Base-by-base conservation (phyloP, 2,113 vertebrate species). In the Boulengeromyrus knoepffleri region DNA sequence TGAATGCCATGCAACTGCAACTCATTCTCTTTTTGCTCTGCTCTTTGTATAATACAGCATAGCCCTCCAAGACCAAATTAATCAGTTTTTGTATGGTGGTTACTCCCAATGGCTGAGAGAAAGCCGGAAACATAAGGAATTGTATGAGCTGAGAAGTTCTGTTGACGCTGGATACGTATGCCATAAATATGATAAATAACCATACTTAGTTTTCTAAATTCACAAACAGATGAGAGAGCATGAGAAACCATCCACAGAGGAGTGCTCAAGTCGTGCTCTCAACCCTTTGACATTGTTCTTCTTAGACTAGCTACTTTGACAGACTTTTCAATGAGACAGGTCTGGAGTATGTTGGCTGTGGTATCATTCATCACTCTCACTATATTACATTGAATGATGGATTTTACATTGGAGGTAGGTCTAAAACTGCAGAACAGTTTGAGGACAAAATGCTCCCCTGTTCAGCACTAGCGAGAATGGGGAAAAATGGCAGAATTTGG, bases 51-150 rank as follows among this genome's bases (percentile, higher is more conserved):
- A 42, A 42, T 80, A 80, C 74, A 80, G 92, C n/a, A 92, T 89
- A 92, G 50, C 87, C 36, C 31, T 42, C 36, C 31, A 42, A 80
- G 74, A 80, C 74, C 74, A 74, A 91, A 93, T 94, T 47, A 93
- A 93, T 94, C 85, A 88, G 90, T 91, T 91, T 92, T 91, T 92
- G 91, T 90, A 6, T 52, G 31, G 85, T 92, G 93, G 74, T 19
- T 80, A 42, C 36, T 92, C 92, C 80, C 91, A 92, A 93, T 39
- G 83, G 42, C 83, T 85, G 24, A 85, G 21, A 85, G 24, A 47
- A 24, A 50, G 4, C 56, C 36, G 19, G 53, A 21, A 62, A 58
- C n/a, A 58, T 27, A 15, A 42, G 83, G 83, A 45, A 85, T 74
- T 24, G 56, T 86, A 50, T 87, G 85, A 70, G 62, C 39, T 27